Base-by-base conservation (phyloP, 2,113 vertebrate genomes). In the Deroptyus accipitrinus region DNA sequence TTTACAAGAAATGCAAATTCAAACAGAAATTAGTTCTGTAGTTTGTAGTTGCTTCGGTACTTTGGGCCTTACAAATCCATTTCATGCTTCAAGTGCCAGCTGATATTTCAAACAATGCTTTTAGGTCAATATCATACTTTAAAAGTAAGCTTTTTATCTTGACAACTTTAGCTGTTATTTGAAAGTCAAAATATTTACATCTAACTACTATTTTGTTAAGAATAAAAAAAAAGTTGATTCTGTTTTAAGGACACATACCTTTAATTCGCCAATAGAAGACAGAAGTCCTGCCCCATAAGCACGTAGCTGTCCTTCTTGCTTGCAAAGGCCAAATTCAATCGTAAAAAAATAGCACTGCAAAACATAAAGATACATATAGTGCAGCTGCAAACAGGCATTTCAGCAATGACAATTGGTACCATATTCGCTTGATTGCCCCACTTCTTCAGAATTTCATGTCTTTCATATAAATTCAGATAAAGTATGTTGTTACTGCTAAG, bases 311-410 rank as follows among this genome's bases (percentile, higher is more conserved):
- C 99, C 99, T 30, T 99, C 99, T 97, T 99, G 99, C 95, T 99
- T 99, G 95, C 99, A 99, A 83, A 99, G 98, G 63, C 99, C 99
- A 95, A 99, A 99, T 97, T 99, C 99, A 14, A 99, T 99, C 0
- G 99, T 99, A 97, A 99, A 99, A 98, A 99, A 99, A 95, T 99
- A 99, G 96, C 99, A 99, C 99, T 99, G 92, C 9, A 93, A 96
- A 92, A 88, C 46, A 96, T 5, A 93, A 15, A 69, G 66, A 48
- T 22, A 83, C 13, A 73, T 37, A 27, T 7, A 73, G 27, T 7
- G 13, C 72, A 76, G 72, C 9, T 70, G 73, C n/a, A 90, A 94
- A 83, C 13, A 68, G 55, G 46, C 14, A 72, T n/a, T 90, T 88
- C 52, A 68, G 15, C 20, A 86, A 73, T 76, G 66, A 75, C 64